Percentiles rank a stretch among this genome's conserved stretches.
Conservation (phyloP, 2,113 vertebrate species). For the Symphodus melops region DNA sequence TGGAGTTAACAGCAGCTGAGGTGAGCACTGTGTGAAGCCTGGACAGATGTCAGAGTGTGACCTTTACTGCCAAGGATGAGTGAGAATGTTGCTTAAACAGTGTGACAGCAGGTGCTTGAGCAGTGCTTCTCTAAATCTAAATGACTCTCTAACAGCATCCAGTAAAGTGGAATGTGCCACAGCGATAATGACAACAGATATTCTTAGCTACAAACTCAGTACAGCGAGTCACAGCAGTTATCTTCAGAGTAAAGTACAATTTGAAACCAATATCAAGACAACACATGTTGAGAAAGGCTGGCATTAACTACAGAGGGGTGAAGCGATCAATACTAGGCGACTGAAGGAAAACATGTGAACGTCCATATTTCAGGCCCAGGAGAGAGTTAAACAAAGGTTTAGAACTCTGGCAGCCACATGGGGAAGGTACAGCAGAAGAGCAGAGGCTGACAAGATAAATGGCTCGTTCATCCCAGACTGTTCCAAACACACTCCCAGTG, state of each 20-base stretch:
- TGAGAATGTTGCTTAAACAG: not conserved
- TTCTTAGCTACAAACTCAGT: constrained; percentile 3
- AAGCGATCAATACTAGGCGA: constrained; percentile 37
- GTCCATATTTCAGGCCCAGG: constrained; percentile 27
- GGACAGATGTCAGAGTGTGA: not conserved
- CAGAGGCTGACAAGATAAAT: constrained; percentile 45
- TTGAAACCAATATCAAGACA: constrained; percentile 16
- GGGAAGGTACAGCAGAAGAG: constrained; percentile 22
- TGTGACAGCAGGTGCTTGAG: not conserved
- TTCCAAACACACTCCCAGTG: constrained; percentile 14
- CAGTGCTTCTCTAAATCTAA: not conserved
- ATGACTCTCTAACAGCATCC: not conserved
- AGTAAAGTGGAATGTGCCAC: not conserved
- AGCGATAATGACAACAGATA: constrained; percentile 1
- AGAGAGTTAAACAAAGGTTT: constrained; percentile 31
- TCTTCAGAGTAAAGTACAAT: constrained; percentile 8
- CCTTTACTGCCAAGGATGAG: not conserved
- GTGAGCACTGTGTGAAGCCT: not conserved
- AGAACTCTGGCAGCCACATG: constrained; percentile 29
- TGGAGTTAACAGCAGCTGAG: not conserved
- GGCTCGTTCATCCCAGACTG: constrained; percentile 23
- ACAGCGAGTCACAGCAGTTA: not conserved
- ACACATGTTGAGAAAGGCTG: not conserved
- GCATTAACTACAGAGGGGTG: constrained; percentile 32
- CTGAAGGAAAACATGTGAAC: constrained; percentile 29